Evolutionary conservation across 2,113 vertebrate species (phyloP).

Genomic region (Brachyhypopomus occidentalis): DNA sequence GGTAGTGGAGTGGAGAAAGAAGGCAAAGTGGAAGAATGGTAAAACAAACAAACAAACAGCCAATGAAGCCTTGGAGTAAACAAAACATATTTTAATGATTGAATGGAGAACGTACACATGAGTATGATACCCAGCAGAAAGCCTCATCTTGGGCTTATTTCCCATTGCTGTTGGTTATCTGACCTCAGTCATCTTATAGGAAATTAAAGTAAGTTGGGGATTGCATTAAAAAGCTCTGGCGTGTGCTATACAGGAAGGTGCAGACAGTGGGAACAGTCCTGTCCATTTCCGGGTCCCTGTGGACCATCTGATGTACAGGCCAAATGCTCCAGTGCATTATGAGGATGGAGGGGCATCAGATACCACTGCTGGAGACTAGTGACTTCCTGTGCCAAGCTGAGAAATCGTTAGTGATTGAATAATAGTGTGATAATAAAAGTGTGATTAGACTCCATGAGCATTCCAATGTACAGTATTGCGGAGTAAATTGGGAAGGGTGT

Average conservation of each 20-base stretch:
- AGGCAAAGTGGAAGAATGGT: slow-evolving; percentile 52
- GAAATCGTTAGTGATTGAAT: slow-evolving; percentile 35
- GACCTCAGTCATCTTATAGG: slow-evolving; percentile 40
- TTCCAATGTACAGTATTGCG: slow-evolving; percentile 22
- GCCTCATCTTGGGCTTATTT: background rate
- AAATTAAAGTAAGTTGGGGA: slow-evolving; percentile 31
- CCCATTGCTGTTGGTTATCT: slow-evolving; percentile 38
- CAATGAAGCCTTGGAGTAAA: background rate
- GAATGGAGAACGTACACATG: background rate
- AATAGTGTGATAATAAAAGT: background rate
- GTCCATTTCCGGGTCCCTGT: slow-evolving; percentile 25
- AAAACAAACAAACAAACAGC: background rate
- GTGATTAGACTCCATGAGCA: slow-evolving; percentile 27
- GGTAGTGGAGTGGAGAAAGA: slow-evolving; percentile 51
- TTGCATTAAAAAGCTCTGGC: slow-evolving; percentile 31
- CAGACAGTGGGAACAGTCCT: slow-evolving; percentile 17
- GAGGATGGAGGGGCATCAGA: slow-evolving; percentile 45
- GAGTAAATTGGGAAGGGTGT: background rate
- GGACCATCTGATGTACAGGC: slow-evolving; percentile 24
- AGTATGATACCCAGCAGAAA: too few relatives aligned
- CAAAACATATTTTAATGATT: background rate
- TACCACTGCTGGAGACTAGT: slow-evolving; percentile 26
- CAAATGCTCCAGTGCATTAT: slow-evolving; percentile 46
- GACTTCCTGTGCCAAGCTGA: slow-evolving; percentile 7
- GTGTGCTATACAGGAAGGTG: slow-evolving; percentile 14